Evolutionary conservation across 2,113 vertebrate species (phyloP).

Genomic region (Scopus umbretta): DNA sequence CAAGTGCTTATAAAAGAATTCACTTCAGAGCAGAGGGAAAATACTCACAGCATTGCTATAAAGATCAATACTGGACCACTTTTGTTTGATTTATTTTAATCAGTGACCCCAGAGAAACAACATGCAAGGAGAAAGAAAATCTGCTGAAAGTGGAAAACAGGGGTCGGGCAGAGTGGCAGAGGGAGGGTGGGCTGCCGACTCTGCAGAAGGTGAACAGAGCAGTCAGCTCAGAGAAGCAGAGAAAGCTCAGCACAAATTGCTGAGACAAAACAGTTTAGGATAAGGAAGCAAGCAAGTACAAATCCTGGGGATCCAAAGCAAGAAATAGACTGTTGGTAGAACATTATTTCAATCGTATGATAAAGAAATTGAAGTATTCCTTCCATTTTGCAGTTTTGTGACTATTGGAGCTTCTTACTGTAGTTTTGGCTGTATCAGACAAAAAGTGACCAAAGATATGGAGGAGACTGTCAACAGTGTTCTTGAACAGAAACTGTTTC

Average conservation of each 20-base stretch:
- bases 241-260: not conserved
- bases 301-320: not conserved
- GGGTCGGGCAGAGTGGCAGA: accelerated
- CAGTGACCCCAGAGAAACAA: not conserved
- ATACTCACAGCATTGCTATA: not conserved
- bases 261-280: too few species aligned
- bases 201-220: not conserved
- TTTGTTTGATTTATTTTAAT: constrained; percentile 29
- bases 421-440: not conserved
- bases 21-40: not conserved
- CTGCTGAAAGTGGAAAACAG: not conserved
- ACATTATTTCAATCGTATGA: not conserved
- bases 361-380: not conserved
- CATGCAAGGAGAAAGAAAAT: not conserved
- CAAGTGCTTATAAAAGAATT: constrained; percentile 25
- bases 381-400: not conserved
- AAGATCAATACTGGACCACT: constrained; percentile 51
- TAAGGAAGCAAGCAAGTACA: not conserved
- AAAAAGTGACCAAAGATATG: not conserved
- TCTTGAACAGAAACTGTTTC: not conserved
- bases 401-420: not conserved
- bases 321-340: not conserved
- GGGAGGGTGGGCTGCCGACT: not conserved
- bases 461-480: not conserved
- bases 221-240: accelerated